phyloP scores from a whole-genome alignment of 2,113 vertebrate species.

The Pogonocichla stellata region DNA sequence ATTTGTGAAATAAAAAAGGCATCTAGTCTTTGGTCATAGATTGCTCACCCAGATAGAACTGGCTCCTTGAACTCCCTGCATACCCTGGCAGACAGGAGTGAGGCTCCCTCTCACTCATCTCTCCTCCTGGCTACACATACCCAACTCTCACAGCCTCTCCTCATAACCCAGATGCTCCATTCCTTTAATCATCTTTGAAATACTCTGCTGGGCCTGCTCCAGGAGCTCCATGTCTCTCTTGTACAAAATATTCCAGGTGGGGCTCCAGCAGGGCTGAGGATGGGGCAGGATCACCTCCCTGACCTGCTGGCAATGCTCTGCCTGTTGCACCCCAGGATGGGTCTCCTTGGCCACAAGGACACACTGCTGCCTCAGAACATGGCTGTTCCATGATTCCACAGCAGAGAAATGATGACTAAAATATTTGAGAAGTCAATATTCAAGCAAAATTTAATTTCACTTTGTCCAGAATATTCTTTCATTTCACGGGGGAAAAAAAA shows the following conservation, averaged over 20 bases:
- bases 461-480: not conserved
- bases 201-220: not conserved
- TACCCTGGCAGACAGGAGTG: not conserved
- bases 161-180: not conserved
- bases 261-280: not conserved
- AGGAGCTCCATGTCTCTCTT: not conserved
- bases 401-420: not conserved
- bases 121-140: not conserved
- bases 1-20: not conserved
- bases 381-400: not conserved
- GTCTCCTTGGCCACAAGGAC: not conserved
- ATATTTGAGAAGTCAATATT: not conserved
- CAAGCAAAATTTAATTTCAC: not conserved
- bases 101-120: rapidly evolving
- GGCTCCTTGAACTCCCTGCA: not conserved
- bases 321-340: not conserved
- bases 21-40: not conserved
- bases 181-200: not conserved
- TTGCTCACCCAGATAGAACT: not conserved
- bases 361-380: not conserved
- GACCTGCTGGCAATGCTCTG: not conserved
- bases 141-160: not conserved
- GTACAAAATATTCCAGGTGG: not conserved
- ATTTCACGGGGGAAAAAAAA: not conserved
- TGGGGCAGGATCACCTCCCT: not conserved